Evolutionary conservation across 1,140 invertebrate species (phyloP), one percentile per base, ranked within the genome.

Genomic region (Ridgeia piscesae): DNA sequence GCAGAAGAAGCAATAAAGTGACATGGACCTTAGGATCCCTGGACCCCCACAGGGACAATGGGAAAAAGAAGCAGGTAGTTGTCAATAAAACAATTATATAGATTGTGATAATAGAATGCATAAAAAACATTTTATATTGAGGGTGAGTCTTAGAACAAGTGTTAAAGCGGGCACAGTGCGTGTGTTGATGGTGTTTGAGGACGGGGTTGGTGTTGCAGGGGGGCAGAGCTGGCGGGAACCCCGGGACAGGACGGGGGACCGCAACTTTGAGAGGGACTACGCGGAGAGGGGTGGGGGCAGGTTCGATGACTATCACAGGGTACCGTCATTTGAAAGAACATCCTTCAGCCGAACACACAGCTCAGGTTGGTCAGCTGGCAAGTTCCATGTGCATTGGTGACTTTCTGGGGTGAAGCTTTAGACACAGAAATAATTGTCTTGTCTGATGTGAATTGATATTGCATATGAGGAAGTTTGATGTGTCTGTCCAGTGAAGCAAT

Each of bases 151-250:
- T 4, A 42, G 42, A 42, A 11, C 11, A 42, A 42, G 42, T 42
- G 4, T 42, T 42, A 42, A 42, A 11, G 42, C 11, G 42, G 42
- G 4, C 11, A 11, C 42, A 42, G 42, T 42, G 42, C 42, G 11
- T 11, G 4, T 6, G 42, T 42, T 42, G 11, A 42, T 11, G 4
- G 42, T 42, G 11, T 42, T 42, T 42, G 42, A 42, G 11, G 42
- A 42, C 11, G 42, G 42, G 42, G 42, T 6, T 42, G 4, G 58
- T 77, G n/a, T 89, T 93, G 35, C 42, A 93, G 92, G 50, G 34
- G 33, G 34, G n/a, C 92, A 91, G 17, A 93, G 77, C 33, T 93
- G 93, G 93, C 34, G 93, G 58, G 92, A 90, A 17, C 89, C 91
- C 11, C 34, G 91, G 17, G 48, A 58, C 34, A 58, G 35, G 48